Conservation (phyloP, 2,888 invertebrate species). For the Corythucha ciliata region DNA sequence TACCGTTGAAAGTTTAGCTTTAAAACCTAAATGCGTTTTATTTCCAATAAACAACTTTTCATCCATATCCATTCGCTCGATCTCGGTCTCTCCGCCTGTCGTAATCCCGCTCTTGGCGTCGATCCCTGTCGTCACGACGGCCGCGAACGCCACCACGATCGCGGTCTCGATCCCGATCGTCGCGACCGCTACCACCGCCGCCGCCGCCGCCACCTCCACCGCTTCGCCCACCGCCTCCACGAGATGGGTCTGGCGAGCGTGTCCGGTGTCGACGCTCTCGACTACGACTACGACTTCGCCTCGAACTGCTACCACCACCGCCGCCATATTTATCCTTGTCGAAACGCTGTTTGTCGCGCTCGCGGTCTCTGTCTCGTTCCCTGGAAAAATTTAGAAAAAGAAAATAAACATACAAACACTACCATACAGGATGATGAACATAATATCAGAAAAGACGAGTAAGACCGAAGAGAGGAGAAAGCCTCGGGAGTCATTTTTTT, state of each 20-base stretch:
- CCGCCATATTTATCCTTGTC: conserved; percentile 39
- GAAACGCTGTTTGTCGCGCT: conserved; percentile 41
- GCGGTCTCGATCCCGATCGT: conserved; percentile 6
- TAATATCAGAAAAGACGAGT: neutral
- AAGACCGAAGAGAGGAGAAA: neutral
- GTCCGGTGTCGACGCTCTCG: conserved; percentile 28
- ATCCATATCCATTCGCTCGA: too few species aligned
- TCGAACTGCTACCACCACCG: conserved; percentile 21
- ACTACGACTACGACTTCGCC: conserved; percentile 29
- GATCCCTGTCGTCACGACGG: neutral
- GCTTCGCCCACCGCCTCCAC: conserved; percentile 7
- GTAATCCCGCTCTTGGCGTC: conserved; percentile 12
- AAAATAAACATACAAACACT: too few species aligned
- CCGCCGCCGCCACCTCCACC: neutral
- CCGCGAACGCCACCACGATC: neutral
- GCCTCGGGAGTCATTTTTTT: neutral
- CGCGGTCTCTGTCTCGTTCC: conserved; percentile 17
- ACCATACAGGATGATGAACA: too few species aligned
- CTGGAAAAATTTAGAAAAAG: too few species aligned
- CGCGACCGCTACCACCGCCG: neutral
- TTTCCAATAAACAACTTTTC: too few species aligned
- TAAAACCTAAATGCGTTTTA: too few species aligned
- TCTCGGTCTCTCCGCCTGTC: conserved; percentile 14
- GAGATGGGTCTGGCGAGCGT: conserved; percentile 15
- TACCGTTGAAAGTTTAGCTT: too few species aligned